These are phyloP conservation scores for Leptopilina syphax DNA, from an alignment of 2,888 invertebrate species.

Conservation along the genomic window DNA sequence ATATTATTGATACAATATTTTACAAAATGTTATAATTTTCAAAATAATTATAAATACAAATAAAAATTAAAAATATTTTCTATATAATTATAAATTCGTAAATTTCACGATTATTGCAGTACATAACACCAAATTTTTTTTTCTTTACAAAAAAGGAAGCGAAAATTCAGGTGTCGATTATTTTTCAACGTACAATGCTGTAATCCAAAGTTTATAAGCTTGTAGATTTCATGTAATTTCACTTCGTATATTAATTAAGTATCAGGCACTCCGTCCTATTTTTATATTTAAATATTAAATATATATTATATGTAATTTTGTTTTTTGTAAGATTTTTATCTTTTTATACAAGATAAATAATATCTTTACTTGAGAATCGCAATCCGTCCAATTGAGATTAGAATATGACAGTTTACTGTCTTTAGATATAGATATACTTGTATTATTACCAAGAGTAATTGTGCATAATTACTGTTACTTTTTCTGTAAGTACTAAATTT, in stretches of 20 bases:
- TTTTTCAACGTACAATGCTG: slow-evolving; percentile 62
- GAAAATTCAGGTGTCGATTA: slow-evolving; percentile 29
- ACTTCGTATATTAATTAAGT: slow-evolving; percentile 24
- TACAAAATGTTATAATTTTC: too few relatives aligned
- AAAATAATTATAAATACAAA: background rate
- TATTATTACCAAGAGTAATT: slow-evolving; percentile 1
- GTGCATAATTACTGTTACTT: slow-evolving; percentile 21
- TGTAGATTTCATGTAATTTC: slow-evolving; percentile 45
- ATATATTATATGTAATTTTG: background rate
- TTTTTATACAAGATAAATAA: slow-evolving; percentile 19
- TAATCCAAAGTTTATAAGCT: slow-evolving; percentile 63
- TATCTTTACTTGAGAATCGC: slow-evolving; percentile 34
- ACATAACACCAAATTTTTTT: background rate
- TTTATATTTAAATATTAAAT: background rate
- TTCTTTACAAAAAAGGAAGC: background rate
- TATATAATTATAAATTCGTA: background rate
- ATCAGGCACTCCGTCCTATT: slow-evolving; percentile 37
- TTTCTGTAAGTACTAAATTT: slow-evolving; percentile 15
- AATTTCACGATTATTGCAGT: slow-evolving; percentile 11
- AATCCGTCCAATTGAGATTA: slow-evolving; percentile 40
- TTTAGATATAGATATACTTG: background rate
- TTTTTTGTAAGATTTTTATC: slow-evolving; percentile 30
- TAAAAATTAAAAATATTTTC: slow-evolving; percentile 1
- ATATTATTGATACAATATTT: too few relatives aligned
- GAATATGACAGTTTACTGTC: slow-evolving; percentile 27